Percentiles rank a stretch among this genome's conserved stretches.
Conservation (phyloP, 1,140 invertebrate genomes). For the Drosophila orosa region DNA sequence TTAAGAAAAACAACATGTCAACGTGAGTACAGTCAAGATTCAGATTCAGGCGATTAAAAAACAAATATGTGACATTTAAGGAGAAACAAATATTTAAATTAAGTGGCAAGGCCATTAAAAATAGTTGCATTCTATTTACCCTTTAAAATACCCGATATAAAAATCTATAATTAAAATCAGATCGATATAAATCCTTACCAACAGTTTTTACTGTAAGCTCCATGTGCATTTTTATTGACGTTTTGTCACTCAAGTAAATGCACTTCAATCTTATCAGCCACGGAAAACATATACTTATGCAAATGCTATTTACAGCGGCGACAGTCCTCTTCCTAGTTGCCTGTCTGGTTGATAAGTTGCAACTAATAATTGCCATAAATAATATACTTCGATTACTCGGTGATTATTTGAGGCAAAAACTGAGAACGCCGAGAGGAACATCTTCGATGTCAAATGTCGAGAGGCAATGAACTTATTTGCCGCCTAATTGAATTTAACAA, state of each 20-base stretch:
- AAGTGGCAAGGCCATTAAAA: background rate
- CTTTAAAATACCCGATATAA: background rate
- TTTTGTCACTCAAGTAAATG: background rate
- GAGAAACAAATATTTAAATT: background rate
- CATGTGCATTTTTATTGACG: background rate
- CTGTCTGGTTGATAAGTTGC: conserved; percentile 42
- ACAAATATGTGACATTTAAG: too few species aligned
- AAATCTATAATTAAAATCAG: background rate
- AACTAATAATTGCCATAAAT: conserved; percentile 40
- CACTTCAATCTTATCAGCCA: conserved; percentile 15
- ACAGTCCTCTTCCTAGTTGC: conserved; percentile 34
- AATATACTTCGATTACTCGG: conserved; percentile 31
- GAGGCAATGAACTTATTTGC: conserved; percentile 76
- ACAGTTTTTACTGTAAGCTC: background rate
- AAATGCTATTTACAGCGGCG: background rate
- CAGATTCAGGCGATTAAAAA: background rate
- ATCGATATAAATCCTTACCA: background rate
- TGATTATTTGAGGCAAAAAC: conserved; percentile 25
- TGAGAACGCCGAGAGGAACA: conserved; percentile 1
- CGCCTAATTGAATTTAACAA: conserved; percentile 80
- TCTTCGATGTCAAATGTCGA: conserved; percentile 63
- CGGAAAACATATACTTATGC: background rate
- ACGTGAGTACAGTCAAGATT: conserved; percentile 12
- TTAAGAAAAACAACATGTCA: background rate
- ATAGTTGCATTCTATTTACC: too few species aligned